Evolutionary conservation across 2,888 invertebrate species (phyloP), one percentile per base, ranked within the genome.

Genomic region (Athalia rosae): DNA sequence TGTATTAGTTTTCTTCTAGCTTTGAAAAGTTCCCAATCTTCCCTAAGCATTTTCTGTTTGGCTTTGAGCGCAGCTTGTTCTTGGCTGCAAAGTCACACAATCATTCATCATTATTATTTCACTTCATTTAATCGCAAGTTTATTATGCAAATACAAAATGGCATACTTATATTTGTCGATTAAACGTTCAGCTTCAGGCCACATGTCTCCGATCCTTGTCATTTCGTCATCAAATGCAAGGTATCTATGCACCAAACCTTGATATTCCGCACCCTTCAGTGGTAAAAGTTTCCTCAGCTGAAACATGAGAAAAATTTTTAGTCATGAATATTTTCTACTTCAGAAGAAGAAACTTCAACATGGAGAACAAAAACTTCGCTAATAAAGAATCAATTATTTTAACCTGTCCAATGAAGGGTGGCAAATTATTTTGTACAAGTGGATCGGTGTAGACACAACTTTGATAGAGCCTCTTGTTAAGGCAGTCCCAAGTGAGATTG

Each of bases 381-480:
- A 59, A 45, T 61, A 48, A 79, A 82, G 87, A 89, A 89, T 11
- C 9, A 4, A 41, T 63, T 5, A 67, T 41, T 43, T 15, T 89
- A 82, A 93, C 91, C 87, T 92, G 91, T 77, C 90, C 89, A 79
- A 92, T 90, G 83, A 92, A 91, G 15, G 90, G 87, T 79, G 92
- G 92, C 74, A 93, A 89, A 86, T 91, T 92, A 81, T 91, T 91
- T 83, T 92, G 92, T 79, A 93, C 91, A 71, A 91, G 87, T 63
- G 92, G 91, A 86, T 93, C 93, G 81, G 82, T 90, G 80, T 89
- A 90, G 64, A 89, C 88, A 80, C 87, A 89, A 79, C 86, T 92
- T 79, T 94, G 93, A 88, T 94, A 94, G 80, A 94, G 91, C 84
- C 93, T 93, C 84, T 94, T 93, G 89, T 94, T 94, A 80, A 94